Conservation (phyloP, 2,888 invertebrate genomes). For the Erannis defoliaria region DNA sequence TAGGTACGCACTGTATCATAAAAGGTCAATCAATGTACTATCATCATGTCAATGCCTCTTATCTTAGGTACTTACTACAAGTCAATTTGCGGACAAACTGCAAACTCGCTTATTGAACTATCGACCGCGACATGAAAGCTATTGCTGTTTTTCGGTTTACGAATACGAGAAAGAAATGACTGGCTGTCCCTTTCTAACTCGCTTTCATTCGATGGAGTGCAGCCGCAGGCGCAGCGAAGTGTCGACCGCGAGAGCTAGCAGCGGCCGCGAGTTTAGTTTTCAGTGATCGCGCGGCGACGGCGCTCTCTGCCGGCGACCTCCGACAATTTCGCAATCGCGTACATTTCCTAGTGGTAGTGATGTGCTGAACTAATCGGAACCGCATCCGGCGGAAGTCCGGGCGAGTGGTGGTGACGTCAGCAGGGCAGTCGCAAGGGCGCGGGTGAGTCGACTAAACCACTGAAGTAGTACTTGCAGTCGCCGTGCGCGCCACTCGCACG, state of each 20-base stretch:
- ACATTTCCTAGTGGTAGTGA: slow-evolving; percentile 78
- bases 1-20: neutral
- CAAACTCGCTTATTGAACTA: slow-evolving; percentile 55
- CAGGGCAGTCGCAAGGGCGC: slow-evolving; percentile 57
- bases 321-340: slow-evolving; percentile 66
- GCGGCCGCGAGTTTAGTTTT: slow-evolving; percentile 73
- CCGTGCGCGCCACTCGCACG: slow-evolving; percentile 53
- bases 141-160: slow-evolving; percentile 62
- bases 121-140: slow-evolving; percentile 69
- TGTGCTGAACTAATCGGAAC: slow-evolving; percentile 66
- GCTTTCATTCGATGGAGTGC: slow-evolving; percentile 73
- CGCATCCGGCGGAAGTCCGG: slow-evolving; percentile 65
- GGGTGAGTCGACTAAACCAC: slow-evolving; percentile 65
- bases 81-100: slow-evolving; percentile 29
- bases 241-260: slow-evolving; percentile 62
- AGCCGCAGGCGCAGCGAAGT: slow-evolving; percentile 54
- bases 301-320: slow-evolving; percentile 81
- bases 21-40: slow-evolving; percentile 12
- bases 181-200: slow-evolving; percentile 77
- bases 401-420: slow-evolving; percentile 56
- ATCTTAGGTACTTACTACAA: neutral
- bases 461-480: slow-evolving; percentile 48
- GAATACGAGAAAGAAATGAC: slow-evolving; percentile 78
- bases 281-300: slow-evolving; percentile 78
- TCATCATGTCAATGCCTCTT: neutral